Base-by-base conservation (phyloP, 37 sponge, comb jelly and placozoan genomes). In the Mnemiopsis leidyi region DNA sequence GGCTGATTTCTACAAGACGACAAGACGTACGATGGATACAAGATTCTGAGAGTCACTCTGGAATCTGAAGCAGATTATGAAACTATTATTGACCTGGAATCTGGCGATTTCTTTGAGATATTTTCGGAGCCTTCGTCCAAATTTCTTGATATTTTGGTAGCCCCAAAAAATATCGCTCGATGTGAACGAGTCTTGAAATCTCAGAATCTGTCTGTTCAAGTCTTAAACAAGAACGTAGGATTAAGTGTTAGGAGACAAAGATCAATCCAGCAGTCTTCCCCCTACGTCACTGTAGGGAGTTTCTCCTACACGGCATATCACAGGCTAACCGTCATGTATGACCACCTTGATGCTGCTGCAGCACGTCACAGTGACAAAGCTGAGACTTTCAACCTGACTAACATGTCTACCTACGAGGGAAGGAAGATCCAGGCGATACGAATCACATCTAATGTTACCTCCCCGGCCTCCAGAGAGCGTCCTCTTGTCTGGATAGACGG, bases 401-500 rank as follows among this genome's bases (percentile, higher is more conserved):
- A 36, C 0, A n/a, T n/a, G n/a, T 9, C 34, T 21, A 77, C 79
- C 36, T 77, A 77, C 36, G 79, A 77, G 18, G 79, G 79, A 34
- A 28, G 79, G 36, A 32, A 32, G 79, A 77, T 77, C 1, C 26
- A 34, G 33, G 79, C 36, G 32, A 31, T 77, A 32, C 1, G 79
- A 77, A 77, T 77, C 79, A 77, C 79, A 3, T 0, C 26, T 13
- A 77, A 77, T 38, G 28, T 61, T 26, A 23, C 68, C 92, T 2
- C 31, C 67, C 36, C 79, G 3, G 25, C n/a, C 13, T 67, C 68
- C 3, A 32, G 33, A 34, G 21, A 21, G 5, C 31, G 35, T 13
- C 92, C 92, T 1, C 23, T 61, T 48, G 28, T 90, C 35, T 90
- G 92, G 92, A 90, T 90, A 9, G 92, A 90, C 61, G 92, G 92